These are phyloP conservation scores for Parauchenoglanis ngamensis DNA, from an alignment of 2,797 vertebrate species.

Conservation along the genomic window DNA sequence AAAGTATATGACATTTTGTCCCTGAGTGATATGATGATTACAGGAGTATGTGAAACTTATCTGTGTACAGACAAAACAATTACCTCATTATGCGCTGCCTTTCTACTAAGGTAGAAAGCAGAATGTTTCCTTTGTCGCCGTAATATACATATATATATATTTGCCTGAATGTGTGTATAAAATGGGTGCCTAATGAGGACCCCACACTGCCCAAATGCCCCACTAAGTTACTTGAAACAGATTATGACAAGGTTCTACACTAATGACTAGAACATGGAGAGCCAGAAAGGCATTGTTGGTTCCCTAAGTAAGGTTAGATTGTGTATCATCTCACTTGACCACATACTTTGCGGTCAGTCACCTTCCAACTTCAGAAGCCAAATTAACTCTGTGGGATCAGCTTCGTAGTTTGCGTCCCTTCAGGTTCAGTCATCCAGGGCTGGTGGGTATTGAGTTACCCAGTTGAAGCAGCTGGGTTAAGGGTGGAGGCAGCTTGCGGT, in stretches of 20 bases:
- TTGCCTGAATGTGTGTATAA: not conserved
- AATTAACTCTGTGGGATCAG: constrained; percentile 50
- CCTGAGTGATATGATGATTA: not conserved
- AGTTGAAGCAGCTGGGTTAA: constrained; percentile 65
- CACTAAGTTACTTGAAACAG: not conserved
- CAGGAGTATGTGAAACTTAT: not conserved
- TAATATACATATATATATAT: not conserved
- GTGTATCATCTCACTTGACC: not conserved
- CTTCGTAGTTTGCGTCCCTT: constrained; percentile 60
- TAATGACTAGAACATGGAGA: not conserved
- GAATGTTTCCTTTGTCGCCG: not conserved
- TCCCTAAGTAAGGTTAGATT: constrained; percentile 6
- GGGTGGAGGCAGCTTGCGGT: constrained; percentile 61
- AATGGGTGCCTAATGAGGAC: not conserved
- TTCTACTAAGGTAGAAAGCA: not conserved
- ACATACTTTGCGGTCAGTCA: constrained; percentile 21
- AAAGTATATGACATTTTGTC: not conserved
- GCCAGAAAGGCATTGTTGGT: not conserved
- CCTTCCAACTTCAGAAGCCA: constrained; percentile 21
- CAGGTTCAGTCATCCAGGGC: constrained; percentile 66
- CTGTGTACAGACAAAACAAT: not conserved
- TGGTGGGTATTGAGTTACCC: constrained; percentile 73
- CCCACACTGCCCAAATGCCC: not conserved
- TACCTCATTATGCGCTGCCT: not conserved
- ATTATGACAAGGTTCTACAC: not conserved